Evolutionary conservation across 2,888 invertebrate genomes (phyloP).

Genomic region (Allolobophora icterica): DNA sequence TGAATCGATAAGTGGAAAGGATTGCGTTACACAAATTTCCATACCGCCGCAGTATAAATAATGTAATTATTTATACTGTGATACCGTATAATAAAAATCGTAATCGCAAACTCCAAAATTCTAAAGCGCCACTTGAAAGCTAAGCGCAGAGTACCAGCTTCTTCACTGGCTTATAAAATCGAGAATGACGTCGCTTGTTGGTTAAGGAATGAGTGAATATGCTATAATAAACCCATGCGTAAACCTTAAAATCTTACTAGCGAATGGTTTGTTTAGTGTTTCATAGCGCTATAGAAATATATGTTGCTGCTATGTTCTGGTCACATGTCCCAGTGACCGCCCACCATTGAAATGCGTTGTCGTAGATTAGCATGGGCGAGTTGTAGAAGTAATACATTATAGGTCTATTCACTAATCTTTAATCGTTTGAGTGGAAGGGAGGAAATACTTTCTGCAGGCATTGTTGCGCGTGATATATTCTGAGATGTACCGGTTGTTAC

Average conservation of each 20-base stretch:
- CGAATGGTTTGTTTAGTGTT: not conserved
- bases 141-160: no score
- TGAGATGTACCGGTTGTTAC: not conserved
- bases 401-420: not conserved
- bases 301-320: not conserved
- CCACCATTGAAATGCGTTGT: not conserved
- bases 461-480: not conserved
- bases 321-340: not conserved
- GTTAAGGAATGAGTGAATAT: no score
- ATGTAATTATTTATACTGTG: no score
- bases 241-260: not conserved
- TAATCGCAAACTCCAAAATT: no score
- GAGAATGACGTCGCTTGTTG: no score
- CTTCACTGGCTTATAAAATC: no score
- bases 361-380: not conserved
- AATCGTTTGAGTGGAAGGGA: not conserved
- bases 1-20: no score
- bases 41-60: no score
- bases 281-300: not conserved
- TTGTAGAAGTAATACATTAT: not conserved
- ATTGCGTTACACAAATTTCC: no score
- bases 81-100: no score
- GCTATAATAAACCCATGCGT: no score
- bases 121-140: no score
- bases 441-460: not conserved